Evolutionary conservation across 2,113 vertebrate species (phyloP), one percentile per base, ranked within the genome.

Genomic region (Poeciliopsis occidentalis): DNA sequence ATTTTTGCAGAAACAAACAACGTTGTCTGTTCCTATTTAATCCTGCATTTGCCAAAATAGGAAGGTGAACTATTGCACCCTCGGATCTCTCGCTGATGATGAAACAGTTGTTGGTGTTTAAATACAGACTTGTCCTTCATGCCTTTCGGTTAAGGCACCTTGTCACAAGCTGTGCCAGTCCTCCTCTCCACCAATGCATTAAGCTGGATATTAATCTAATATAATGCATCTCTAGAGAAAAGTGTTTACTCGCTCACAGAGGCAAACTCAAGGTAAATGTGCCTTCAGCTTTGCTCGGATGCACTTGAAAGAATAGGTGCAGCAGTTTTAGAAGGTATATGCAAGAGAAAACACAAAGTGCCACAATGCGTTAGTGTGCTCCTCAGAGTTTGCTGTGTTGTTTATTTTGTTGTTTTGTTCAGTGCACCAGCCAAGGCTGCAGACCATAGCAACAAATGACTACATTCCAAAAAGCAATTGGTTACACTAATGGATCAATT

Each of bases 401-500:
- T 86, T 84, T 82, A 81, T 81, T 85, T 71, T 7, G 34, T 47
- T 74, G 60, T 63, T 34, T 86, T 86, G 24, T 82, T 32, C 71
- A 80, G 71, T 85, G 44, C 31, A 83, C 63, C 64, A 82, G 78
- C 74, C 68, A 54, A 79, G 61, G 76, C 67, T 3, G 37, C 41
- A 66, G 72, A 72, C 30, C 63, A 67, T 63, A 73, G 75, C 70
- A 67, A 79, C 70, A 81, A 91, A 83, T 54, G 72, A 74, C 31
- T 71, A 73, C 79, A 61, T 79, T 84, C 67, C 70, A 60, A 1
- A 27, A 82, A 29, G 73, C 83, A 84, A 83, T 79, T 76, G 87
- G 39, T 85, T 83, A 62, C 80, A 83, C 73, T 84, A 88, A 88
- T 91, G 84, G 78, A 69, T 86, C 84, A 75, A 78, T 88, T 85